A percentile compares a stretch with the other conserved stretches of the same genome.
phyloP scores from a whole-genome alignment of 2,888 invertebrate species.

The Hypomecis punctinalis region DNA sequence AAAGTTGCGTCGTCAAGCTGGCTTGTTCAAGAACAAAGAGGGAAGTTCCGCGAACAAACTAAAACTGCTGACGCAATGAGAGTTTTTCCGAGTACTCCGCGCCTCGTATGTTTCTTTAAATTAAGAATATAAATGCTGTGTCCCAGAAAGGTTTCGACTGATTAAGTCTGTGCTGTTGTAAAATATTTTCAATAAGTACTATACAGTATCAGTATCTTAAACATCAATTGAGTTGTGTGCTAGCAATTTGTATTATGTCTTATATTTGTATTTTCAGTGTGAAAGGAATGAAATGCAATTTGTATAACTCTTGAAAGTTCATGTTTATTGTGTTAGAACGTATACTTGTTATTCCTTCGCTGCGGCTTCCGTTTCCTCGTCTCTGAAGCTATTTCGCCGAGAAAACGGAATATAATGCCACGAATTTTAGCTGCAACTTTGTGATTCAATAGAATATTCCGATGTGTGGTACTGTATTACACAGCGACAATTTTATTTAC shows the following conservation, averaged over 20 bases:
- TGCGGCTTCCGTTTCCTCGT: slow-evolving; percentile 34
- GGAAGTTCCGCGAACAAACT: slow-evolving; percentile 62
- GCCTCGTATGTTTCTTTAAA: slow-evolving; percentile 41
- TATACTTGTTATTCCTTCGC: slow-evolving; percentile 22
- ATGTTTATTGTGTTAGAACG: slow-evolving; percentile 37
- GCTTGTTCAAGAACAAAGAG: slow-evolving; percentile 62
- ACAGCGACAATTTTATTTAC: slow-evolving; percentile 25
- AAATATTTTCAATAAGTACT: too few species aligned
- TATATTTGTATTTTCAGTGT: slow-evolving; percentile 67
- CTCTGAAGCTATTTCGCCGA: slow-evolving; percentile 6
- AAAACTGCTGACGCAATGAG: slow-evolving; percentile 64
- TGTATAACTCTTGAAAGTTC: slow-evolving; percentile 60
- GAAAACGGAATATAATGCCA: slow-evolving; percentile 6
- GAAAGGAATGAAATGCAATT: slow-evolving; percentile 69
- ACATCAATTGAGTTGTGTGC: too few species aligned
- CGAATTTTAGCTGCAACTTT: slow-evolving; percentile 7
- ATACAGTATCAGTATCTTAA: too few species aligned
- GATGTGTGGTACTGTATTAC: slow-evolving; percentile 14
- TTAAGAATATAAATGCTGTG: slow-evolving; percentile 34
- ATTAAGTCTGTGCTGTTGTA: too few species aligned
- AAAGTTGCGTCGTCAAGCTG: slow-evolving; percentile 53
- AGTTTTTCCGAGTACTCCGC: slow-evolving; percentile 54
- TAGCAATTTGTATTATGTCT: not conserved
- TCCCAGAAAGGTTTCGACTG: too few species aligned
- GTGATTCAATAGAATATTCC: slow-evolving; percentile 13